A percentile compares a stretch with the other conserved stretches of the same genome.
phyloP scores from a whole-genome alignment of 2,113 vertebrate species.

The Centropus bengalensis region DNA sequence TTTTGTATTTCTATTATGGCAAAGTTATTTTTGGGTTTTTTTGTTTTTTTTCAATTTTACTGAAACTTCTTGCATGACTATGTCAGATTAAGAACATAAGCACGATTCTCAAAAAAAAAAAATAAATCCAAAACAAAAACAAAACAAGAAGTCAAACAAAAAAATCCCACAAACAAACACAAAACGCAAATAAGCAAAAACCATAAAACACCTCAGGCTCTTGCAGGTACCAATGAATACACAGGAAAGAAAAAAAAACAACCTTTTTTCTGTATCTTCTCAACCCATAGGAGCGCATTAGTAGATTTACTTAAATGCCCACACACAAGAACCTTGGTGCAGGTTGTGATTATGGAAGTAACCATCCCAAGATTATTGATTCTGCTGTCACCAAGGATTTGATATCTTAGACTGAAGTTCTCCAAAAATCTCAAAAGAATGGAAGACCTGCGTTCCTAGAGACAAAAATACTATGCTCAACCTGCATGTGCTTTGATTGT shows the following conservation, averaged over 20 bases:
- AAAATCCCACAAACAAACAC: not conserved
- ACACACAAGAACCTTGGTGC: not conserved
- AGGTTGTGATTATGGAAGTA: not conserved
- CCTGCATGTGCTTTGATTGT: not conserved
- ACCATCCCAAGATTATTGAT: not conserved
- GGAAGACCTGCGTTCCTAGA: not conserved
- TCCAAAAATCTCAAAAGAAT: not conserved
- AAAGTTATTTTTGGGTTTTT: not conserved
- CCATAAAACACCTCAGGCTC: not conserved
- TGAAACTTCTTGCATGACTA: not conserved
- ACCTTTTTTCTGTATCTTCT: not conserved
- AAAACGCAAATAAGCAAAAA: not conserved
- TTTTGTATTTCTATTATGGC: not conserved
- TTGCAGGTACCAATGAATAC: not conserved
- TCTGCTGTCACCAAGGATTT: not conserved
- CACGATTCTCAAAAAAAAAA: not conserved
- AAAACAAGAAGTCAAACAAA: not conserved
- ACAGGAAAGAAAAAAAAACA: not conserved
- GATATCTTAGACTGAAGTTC: not conserved
- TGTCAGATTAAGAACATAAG: not conserved
- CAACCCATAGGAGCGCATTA: not conserved
- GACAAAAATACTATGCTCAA: not conserved
- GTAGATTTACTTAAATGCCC: conserved; percentile 12
- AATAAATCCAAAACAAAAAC: not conserved
- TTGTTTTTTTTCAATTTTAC: not conserved